Conservation (phyloP, 1,140 invertebrate species). For the Panulirus ornatus region DNA sequence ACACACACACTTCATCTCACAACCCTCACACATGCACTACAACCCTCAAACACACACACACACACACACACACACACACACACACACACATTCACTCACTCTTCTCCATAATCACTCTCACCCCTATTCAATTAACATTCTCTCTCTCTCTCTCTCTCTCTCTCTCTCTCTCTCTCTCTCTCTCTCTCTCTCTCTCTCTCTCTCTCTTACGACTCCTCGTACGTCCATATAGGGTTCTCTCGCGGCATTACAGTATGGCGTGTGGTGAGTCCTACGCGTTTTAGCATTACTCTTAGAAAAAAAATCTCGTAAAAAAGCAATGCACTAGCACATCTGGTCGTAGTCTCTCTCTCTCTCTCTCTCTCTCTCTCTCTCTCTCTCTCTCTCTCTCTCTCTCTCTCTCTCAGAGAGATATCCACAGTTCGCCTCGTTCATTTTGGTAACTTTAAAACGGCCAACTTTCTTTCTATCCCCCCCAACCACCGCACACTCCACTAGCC, state of each 20-base stretch:
- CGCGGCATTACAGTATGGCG: no score
- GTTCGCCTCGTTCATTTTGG: no score
- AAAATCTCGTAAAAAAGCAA: no score
- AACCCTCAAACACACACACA: slow-evolving; percentile 19
- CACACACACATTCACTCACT: slow-evolving; percentile 10
- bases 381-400: background rate
- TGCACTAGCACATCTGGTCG: no score
- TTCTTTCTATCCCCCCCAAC: no score
- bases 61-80: slow-evolving; percentile 49
- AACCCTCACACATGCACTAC: background rate
- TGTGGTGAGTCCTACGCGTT: no score
- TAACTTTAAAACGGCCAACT: no score
- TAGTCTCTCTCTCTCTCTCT: slow-evolving; percentile 10
- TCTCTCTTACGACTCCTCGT: background rate
- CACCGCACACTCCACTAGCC: no score
- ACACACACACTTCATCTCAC: background rate
- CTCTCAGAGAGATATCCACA: background rate
- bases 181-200: slow-evolving; percentile 31
- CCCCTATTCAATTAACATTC: background rate
- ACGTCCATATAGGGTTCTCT: no score
- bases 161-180: no score
- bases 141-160: no score
- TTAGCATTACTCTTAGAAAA: no score
- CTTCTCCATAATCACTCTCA: background rate
- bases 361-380: background rate